A percentile compares a stretch with the other conserved stretches of the same genome.
phyloP scores from a whole-genome alignment of 2,888 invertebrate species.

The Altica lythri region DNA sequence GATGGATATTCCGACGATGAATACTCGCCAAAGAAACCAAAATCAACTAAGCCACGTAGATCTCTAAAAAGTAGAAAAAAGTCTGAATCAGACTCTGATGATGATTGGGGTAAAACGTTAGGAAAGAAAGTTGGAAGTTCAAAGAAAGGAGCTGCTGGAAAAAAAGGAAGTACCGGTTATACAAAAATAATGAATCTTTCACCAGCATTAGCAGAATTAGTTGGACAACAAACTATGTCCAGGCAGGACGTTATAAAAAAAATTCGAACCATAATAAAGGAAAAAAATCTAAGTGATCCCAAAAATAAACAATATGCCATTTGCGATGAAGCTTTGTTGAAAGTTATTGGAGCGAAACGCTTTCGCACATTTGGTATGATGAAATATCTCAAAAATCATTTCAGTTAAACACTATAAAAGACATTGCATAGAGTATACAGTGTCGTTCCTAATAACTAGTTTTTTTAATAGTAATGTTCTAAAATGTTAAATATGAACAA shows the following conservation, averaged over 20 bases:
- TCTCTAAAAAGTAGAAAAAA: conserved; percentile 69
- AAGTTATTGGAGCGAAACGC: conserved; percentile 88
- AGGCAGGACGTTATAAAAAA: conserved; percentile 90
- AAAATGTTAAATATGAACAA: too few species aligned
- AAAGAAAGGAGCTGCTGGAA: conserved; percentile 45
- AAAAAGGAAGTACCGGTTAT: conserved; percentile 75
- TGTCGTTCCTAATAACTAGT: too few species aligned
- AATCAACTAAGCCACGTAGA: conserved; percentile 61
- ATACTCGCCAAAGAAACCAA: conserved; percentile 64
- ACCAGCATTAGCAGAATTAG: conserved; percentile 80
- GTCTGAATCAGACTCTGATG: conserved; percentile 72
- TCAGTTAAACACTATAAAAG: too few species aligned
- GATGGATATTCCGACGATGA: conserved; percentile 67
- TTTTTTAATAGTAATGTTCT: too few species aligned
- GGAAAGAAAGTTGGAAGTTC: conserved; percentile 52
- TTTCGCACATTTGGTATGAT: conserved; percentile 97
- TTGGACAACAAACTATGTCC: conserved; percentile 83
- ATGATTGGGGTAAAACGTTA: conserved; percentile 69
- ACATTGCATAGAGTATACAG: too few species aligned
- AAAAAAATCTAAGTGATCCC: conserved; percentile 87
- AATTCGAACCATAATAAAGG: conserved; percentile 88
- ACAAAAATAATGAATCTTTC: conserved; percentile 84
- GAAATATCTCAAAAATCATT: conserved; percentile 93
- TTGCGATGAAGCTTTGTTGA: conserved; percentile 87
- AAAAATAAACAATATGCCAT: conserved; percentile 94